phyloP scores from a whole-genome alignment of 2,888 invertebrate species.

The Meandrusa payeni region DNA sequence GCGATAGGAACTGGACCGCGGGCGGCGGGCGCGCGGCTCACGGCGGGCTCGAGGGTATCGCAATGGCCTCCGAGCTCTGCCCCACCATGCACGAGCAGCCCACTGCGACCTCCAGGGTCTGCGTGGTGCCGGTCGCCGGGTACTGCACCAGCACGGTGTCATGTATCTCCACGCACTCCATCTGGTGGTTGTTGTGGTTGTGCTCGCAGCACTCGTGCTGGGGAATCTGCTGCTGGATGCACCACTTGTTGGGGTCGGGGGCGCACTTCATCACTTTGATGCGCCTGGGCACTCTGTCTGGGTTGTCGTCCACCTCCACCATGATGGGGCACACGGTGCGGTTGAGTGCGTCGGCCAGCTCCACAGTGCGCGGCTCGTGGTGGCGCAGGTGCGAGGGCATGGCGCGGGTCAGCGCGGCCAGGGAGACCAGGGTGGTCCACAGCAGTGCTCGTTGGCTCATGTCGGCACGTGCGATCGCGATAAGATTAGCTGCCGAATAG shows the following conservation, averaged over 20 bases:
- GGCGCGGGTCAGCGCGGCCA: slow-evolving; percentile 27
- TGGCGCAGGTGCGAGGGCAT: slow-evolving; percentile 14
- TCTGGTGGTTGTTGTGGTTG: slow-evolving; percentile 46
- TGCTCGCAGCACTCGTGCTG: slow-evolving; percentile 62
- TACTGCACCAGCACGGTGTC: slow-evolving; percentile 64
- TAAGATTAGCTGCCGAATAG: slow-evolving; percentile 47
- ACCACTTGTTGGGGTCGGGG: slow-evolving; percentile 49
- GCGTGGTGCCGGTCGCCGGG: slow-evolving; percentile 33
- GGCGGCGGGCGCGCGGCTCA: slow-evolving; percentile 25
- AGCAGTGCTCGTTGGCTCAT: too few relatives aligned
- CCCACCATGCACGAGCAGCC: slow-evolving; percentile 69
- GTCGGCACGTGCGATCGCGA: slow-evolving; percentile 39
- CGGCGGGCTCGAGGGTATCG: slow-evolving; percentile 29
- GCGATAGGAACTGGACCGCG: slow-evolving; percentile 39
- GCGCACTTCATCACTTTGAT: slow-evolving; percentile 66
- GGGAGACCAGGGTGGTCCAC: too few relatives aligned
- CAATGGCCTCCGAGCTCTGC: slow-evolving; percentile 35
- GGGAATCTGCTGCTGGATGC: slow-evolving; percentile 45
- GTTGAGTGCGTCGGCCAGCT: slow-evolving; percentile 50
- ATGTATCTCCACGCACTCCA: slow-evolving; percentile 64
- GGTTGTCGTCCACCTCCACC: slow-evolving; percentile 49
- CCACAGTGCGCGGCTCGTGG: slow-evolving; percentile 38
- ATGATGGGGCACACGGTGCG: slow-evolving; percentile 63
- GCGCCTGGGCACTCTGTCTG: slow-evolving; percentile 53
- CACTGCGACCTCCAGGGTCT: slow-evolving; percentile 50